A percentile compares a stretch with the other conserved stretches of the same genome.
phyloP scores from a whole-genome alignment of 1,140 invertebrate genomes.

The Campoletis sonorensis region DNA sequence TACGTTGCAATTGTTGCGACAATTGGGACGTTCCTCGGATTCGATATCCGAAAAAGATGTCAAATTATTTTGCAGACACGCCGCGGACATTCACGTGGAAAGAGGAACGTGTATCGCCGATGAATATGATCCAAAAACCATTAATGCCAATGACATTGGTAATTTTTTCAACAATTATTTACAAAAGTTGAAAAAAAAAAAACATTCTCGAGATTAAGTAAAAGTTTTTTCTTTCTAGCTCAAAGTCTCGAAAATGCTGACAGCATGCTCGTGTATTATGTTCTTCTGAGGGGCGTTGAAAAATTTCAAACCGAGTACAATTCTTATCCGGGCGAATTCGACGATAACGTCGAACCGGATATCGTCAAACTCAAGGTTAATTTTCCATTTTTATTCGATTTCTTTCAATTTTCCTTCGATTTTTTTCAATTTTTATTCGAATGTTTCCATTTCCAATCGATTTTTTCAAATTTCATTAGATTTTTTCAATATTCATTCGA shows the following conservation, averaged over 20 bases:
- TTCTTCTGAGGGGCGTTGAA: conserved; percentile 93
- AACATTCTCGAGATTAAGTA: conserved; percentile 20
- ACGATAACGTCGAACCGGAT: conserved; percentile 92
- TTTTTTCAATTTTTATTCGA: not conserved
- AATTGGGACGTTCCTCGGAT: conserved; percentile 85
- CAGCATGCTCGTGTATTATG: conserved; percentile 92
- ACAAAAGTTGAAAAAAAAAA: not conserved
- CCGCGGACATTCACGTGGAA: conserved; percentile 86
- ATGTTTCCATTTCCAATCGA: not conserved
- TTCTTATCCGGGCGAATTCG: conserved; percentile 92
- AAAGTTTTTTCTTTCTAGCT: conserved; percentile 69
- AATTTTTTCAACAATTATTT: conserved; percentile 42
- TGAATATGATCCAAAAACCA: conserved; percentile 83
- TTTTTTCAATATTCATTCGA: too few species aligned
- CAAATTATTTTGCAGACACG: conserved; percentile 91
- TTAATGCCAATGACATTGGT: conserved; percentile 79
- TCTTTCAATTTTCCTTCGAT: too few species aligned
- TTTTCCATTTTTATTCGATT: not conserved
- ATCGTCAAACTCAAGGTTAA: conserved; percentile 89
- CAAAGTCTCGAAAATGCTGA: conserved; percentile 86
- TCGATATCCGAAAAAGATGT: conserved; percentile 87
- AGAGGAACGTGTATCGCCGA: conserved; percentile 88
- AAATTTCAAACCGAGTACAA: conserved; percentile 93
- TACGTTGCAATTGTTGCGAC: conserved; percentile 87
- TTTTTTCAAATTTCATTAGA: not conserved